phyloP scores from a whole-genome alignment of 2,797 vertebrate genomes.

The Aulostomus chinensis region DNA sequence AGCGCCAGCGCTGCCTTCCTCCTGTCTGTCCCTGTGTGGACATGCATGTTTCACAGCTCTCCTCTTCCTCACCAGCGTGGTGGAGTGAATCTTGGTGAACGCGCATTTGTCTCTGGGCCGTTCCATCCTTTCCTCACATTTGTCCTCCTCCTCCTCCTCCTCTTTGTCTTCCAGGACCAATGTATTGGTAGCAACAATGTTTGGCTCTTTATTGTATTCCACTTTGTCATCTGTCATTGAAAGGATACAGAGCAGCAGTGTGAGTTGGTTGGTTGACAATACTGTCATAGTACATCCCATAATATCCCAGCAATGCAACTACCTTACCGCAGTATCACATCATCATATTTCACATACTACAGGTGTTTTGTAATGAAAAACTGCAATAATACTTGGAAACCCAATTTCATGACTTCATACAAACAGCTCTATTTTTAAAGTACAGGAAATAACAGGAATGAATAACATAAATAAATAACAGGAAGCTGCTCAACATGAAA shows the following conservation, averaged over 20 bases:
- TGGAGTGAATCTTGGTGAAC: slow-evolving; percentile 1
- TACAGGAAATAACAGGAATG: too few species aligned
- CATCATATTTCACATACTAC: too few species aligned
- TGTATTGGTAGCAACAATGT: background rate
- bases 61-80: slow-evolving; percentile 13
- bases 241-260: background rate
- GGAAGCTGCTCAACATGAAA: too few species aligned
- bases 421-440: too few species aligned
- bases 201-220: background rate
- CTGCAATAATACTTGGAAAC: too few species aligned
- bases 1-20: background rate
- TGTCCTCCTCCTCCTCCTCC: background rate
- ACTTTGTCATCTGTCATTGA: slow-evolving; percentile 22
- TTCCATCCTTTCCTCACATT: background rate
- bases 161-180: background rate
- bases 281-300: too few species aligned
- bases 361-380: too few species aligned
- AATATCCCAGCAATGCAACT: too few species aligned
- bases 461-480: too few species aligned
- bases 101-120: background rate
- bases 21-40: background rate
- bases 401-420: too few species aligned
- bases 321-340: too few species aligned
- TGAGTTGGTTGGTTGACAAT: background rate
- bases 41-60: accelerated